Percentiles rank a stretch among this genome's conserved stretches.
These are phyloP conservation scores for Agriotes lineatus DNA, from an alignment of 2,888 invertebrate genomes.

Conservation along the genomic window DNA sequence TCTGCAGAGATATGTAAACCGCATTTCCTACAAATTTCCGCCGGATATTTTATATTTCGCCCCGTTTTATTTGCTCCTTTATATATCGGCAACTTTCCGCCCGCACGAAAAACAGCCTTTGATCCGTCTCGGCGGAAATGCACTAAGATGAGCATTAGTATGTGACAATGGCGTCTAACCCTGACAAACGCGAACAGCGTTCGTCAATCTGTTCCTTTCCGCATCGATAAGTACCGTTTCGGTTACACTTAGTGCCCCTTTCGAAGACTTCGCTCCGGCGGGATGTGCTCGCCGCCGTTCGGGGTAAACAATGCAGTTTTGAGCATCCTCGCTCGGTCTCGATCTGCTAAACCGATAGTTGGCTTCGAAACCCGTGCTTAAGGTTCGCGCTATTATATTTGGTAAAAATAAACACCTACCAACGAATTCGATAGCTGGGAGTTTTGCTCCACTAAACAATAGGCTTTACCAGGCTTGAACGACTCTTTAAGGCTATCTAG, in stretches of 20 bases:
- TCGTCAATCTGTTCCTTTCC: slow-evolving; percentile 65
- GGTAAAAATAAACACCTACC: no score
- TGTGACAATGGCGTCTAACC: slow-evolving; percentile 60
- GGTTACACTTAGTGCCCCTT: slow-evolving; percentile 41
- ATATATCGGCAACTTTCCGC: slow-evolving; percentile 53
- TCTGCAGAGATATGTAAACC: slow-evolving; percentile 55
- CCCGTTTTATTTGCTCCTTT: slow-evolving; percentile 52
- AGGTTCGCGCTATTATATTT: no score
- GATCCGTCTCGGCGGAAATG: slow-evolving; percentile 48
- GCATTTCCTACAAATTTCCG: slow-evolving; percentile 57
- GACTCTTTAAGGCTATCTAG: no score
- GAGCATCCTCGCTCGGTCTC: no score
- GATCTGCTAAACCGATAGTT: background rate
- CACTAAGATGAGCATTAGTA: slow-evolving; percentile 56
- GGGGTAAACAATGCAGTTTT: no score
- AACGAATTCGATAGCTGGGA: no score
- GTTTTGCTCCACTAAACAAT: no score
- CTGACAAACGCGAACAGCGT: slow-evolving; percentile 63
- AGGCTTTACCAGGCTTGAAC: no score
- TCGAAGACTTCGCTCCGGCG: no score
- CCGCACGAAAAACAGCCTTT: slow-evolving; percentile 50
- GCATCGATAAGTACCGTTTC: slow-evolving; percentile 60
- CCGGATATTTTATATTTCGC: slow-evolving; percentile 58
- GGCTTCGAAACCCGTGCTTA: no score
- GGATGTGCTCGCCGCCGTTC: no score